A percentile compares a stretch with the other conserved stretches of the same genome.
These are phyloP conservation scores for Apistogramma diplotaenia DNA, from an alignment of 2,113 vertebrate species.

Conservation along the genomic window DNA sequence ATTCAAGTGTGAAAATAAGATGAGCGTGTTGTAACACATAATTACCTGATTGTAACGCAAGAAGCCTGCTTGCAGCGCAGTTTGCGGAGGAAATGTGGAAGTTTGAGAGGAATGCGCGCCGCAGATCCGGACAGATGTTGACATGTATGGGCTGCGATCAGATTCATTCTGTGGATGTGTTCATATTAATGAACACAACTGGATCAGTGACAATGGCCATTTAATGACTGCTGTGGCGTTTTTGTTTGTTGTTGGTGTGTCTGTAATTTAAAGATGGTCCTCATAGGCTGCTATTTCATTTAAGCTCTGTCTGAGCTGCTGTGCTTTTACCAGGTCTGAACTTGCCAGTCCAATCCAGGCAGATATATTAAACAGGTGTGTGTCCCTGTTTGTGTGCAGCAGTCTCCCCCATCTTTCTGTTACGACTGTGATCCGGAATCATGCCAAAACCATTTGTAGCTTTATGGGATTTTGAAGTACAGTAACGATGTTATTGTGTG, in stretches of 20 bases:
- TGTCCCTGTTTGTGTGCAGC: conserved; percentile 8
- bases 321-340: conserved; percentile 65
- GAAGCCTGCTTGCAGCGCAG: background rate
- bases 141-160: background rate
- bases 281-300: conserved; percentile 12
- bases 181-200: background rate
- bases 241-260: background rate
- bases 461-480: background rate
- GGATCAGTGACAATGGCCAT: background rate
- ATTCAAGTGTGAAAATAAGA: background rate
- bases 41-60: background rate
- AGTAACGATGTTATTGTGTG: background rate
- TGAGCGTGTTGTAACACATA: no score
- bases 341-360: conserved; percentile 60
- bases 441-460: conserved; percentile 13
- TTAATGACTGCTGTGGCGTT: background rate
- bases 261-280: background rate
- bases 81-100: background rate
- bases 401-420: conserved; percentile 5
- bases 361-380: conserved; percentile 57
- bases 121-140: conserved; percentile 25
- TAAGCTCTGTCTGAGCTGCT: conserved; percentile 47
- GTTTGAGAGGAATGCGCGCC: conserved; percentile 36
- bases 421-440: background rate
- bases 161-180: background rate